Evolutionary conservation across 2,888 invertebrate genomes (phyloP), one percentile per base, ranked within the genome.

Genomic region (Ischnura elegans): DNA sequence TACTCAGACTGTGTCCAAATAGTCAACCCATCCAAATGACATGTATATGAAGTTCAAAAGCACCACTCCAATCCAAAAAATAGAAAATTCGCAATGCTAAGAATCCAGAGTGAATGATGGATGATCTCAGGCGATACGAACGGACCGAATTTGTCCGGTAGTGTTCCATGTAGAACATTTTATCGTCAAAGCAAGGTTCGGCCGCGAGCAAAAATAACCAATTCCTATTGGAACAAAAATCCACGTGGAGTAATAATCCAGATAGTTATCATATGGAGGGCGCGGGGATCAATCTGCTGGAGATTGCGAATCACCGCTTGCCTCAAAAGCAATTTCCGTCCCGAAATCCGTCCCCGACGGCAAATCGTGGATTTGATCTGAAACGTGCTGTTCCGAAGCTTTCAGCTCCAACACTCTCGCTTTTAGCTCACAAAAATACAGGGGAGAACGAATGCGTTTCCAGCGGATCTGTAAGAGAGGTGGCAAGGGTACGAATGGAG

Each of bases 301-400:
- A 87, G 87, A 87, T 87, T 87, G 87, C 55, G 55, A 87, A 87
- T 87, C 87, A 87, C 87, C 90, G 61, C 43, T 90, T 90, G 61
- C 43, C 61, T 90, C 90, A 90, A 90, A 90, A 90, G 90, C 90
- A 90, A 90, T 90, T 90, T 90, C 90, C 90, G 90, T 43, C 90
- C 61, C 87, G 10, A 55, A 90, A 61, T 13, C 66, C 55, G 55
- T 36, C 43, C 90, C 90, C 61, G 10, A n/a, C 42, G 90, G 66
- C 42, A 55, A 66, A 61, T 45, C 90, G 61, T 61, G 43, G 87
- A 42, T 90, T 61, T 61, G 61, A 90, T 90, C 90, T 90, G 61
- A 19, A 55, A 87, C 66, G 66, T 19, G 61, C 43, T 43, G 55
- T n/a, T 90, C 45, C 90, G 66, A 51, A 42, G 51, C 36, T 76